Evolutionary conservation across 1,140 invertebrate species (phyloP).

Genomic region (Tetramorium parvispinum): DNA sequence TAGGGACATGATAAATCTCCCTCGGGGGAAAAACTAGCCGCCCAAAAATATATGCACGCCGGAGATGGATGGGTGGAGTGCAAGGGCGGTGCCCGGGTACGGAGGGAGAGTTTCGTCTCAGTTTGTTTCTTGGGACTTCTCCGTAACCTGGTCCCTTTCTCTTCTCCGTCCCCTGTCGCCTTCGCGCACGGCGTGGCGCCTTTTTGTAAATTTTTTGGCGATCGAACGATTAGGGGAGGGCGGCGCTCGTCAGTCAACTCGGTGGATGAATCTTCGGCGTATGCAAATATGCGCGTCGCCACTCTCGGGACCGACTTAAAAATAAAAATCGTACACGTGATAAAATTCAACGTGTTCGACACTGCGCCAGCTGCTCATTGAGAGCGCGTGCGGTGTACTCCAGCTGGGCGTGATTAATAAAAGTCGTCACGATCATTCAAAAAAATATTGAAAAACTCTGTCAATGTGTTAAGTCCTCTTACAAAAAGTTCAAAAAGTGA

Average conservation of each 20-base stretch:
- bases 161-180: neutral
- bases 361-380: conserved; percentile 11
- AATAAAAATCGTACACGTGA: conserved; percentile 41
- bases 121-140: conserved; percentile 78
- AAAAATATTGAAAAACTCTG: neutral
- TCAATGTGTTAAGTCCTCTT: neutral
- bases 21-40: conserved; percentile 78
- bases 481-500: neutral
- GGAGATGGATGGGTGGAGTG: conserved; percentile 83
- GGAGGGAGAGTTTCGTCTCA: conserved; percentile 73
- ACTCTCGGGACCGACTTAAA: conserved; percentile 3
- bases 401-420: conserved; percentile 10
- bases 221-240: conserved; percentile 81
- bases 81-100: conserved; percentile 78
- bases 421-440: neutral
- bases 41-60: conserved; percentile 80
- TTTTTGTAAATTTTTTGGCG: conserved; percentile 79
- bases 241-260: conserved; percentile 76
- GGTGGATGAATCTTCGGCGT: conserved; percentile 60
- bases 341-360: conserved; percentile 47
- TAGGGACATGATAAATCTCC: conserved; percentile 82
- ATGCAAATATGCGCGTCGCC: conserved; percentile 67
- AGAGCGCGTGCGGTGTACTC: neutral
- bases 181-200: conserved; percentile 9
- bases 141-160: conserved; percentile 30